Percentiles rank a stretch among this genome's conserved stretches.
phyloP scores from a whole-genome alignment of 2,797 vertebrate genomes.

The Cynodonichthys magdalenae region DNA sequence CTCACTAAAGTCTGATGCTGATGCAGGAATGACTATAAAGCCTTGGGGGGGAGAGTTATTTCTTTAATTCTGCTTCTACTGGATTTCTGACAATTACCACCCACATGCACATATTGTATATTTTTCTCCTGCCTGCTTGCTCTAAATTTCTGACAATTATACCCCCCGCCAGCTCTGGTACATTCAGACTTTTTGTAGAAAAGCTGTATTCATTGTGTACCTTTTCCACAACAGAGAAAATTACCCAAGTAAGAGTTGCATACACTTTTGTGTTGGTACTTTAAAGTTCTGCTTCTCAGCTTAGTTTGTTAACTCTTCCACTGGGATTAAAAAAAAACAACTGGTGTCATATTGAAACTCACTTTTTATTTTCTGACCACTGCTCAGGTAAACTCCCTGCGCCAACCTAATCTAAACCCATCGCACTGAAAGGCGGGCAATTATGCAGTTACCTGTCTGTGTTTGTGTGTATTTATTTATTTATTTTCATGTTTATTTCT shows the following conservation, averaged over 20 bases:
- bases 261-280: neutral
- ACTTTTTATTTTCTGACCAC: no score
- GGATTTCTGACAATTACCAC: neutral
- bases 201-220: neutral
- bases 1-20: neutral
- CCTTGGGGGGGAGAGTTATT: neutral
- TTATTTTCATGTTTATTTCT: no score
- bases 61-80: neutral
- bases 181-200: neutral
- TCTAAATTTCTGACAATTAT: neutral
- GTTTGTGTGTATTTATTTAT: no score
- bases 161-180: no score
- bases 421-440: no score
- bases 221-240: neutral
- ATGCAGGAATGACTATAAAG: neutral
- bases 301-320: neutral
- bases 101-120: neutral
- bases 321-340: neutral
- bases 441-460: no score
- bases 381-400: no score
- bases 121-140: neutral
- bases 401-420: no score
- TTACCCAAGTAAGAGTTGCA: neutral
- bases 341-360: no score
- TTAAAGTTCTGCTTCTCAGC: neutral